phyloP scores from a whole-genome alignment of 2,888 invertebrate species.

The Bombylius major region DNA sequence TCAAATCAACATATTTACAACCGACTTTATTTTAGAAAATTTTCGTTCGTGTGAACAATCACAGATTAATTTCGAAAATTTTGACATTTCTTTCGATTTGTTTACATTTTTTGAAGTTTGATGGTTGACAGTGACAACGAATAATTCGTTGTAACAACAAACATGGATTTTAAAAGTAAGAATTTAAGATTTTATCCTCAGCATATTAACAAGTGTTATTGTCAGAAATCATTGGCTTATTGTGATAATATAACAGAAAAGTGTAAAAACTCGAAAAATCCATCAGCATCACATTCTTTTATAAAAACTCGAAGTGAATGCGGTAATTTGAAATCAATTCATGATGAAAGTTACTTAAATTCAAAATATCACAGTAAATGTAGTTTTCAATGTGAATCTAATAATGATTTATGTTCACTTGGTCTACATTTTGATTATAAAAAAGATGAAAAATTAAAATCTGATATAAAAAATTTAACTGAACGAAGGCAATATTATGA shows the following conservation, averaged over 20 bases:
- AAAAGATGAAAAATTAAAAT: not conserved
- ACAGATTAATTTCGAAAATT: too few species aligned
- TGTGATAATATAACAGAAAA: not conserved
- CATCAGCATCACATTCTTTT: not conserved
- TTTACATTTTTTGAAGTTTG: too few species aligned
- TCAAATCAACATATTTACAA: too few species aligned
- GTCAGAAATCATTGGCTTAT: not conserved
- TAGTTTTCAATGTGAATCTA: not conserved
- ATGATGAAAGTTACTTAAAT: not conserved
- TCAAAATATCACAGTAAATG: not conserved
- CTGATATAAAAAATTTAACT: not conserved
- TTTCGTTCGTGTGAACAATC: too few species aligned
- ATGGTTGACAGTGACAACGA: too few species aligned
- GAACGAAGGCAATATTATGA: constrained; percentile 1
- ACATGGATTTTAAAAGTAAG: too few species aligned
- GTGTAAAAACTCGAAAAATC: not conserved
- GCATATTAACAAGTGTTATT: constrained; percentile 2
- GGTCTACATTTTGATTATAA: not conserved
- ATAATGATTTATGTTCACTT: too few species aligned
- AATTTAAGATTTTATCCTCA: not conserved
- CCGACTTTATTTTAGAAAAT: too few species aligned
- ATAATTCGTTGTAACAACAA: too few species aligned
- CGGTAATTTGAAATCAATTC: not conserved
- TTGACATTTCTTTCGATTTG: too few species aligned
- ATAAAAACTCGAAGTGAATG: constrained; percentile 1